phyloP scores from a whole-genome alignment of 2,797 vertebrate species.

The Coregonus ussuriensis region DNA sequence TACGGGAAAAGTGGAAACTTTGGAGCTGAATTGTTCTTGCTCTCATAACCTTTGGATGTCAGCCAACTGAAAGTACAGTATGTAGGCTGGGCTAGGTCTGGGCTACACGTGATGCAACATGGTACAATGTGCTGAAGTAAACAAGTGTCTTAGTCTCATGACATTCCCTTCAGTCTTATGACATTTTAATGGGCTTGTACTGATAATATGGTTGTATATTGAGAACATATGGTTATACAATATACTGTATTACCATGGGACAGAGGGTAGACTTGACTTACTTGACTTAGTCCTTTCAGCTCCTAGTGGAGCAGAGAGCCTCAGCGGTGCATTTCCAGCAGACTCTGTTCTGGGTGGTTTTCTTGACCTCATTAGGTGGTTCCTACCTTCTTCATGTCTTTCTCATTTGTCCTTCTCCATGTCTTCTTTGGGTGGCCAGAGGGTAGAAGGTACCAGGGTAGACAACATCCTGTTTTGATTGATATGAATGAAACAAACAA shows the following conservation, averaged over 20 bases:
- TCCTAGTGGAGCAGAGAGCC: no score
- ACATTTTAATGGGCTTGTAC: not conserved
- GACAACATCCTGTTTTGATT: not conserved
- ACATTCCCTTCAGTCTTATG: slow-evolving; percentile 7
- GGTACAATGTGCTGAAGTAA: slow-evolving; percentile 4
- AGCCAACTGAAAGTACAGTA: not conserved
- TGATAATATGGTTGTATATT: not conserved
- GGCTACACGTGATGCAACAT: slow-evolving; percentile 5
- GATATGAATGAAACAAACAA: not conserved
- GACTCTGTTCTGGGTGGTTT: no score
- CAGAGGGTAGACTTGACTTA: not conserved
- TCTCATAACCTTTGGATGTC: not conserved
- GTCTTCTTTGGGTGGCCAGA: no score
- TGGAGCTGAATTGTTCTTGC: not conserved
- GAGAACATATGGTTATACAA: not conserved
- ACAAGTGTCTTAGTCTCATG: slow-evolving; percentile 1
- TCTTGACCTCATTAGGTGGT: no score
- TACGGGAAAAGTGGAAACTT: not conserved
- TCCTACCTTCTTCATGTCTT: no score
- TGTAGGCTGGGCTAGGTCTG: not conserved
- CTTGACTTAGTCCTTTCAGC: no score
- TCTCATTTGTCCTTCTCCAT: no score
- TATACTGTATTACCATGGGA: no score
- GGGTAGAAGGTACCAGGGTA: not conserved
- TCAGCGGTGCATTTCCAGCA: no score